phyloP scores from a whole-genome alignment of 2,113 vertebrate species.

The Neopipo cinnamomea region DNA sequence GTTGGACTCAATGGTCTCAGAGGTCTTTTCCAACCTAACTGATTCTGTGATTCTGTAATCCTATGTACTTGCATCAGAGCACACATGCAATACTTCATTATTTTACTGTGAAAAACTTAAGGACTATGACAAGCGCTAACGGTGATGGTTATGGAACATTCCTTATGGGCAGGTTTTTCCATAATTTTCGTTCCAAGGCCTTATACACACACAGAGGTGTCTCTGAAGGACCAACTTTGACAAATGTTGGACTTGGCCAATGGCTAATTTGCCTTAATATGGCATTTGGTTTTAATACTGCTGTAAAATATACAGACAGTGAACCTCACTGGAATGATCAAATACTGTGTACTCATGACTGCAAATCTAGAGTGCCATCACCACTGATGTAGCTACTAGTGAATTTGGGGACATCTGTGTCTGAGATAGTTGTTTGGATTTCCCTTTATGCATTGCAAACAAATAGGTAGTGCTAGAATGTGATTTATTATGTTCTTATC shows the following conservation, averaged over 20 bases:
- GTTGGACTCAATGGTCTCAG: neutral
- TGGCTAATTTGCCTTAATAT: neutral
- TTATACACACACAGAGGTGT: fast-evolving
- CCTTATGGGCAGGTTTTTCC: neutral
- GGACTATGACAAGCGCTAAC: neutral
- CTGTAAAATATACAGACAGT: neutral
- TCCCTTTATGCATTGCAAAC: neutral
- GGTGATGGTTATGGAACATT: neutral
- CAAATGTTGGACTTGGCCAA: neutral
- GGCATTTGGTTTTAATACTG: neutral
- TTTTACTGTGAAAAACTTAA: neutral
- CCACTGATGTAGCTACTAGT: neutral
- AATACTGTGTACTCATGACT: neutral
- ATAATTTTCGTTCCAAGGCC: neutral
- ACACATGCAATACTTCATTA: neutral
- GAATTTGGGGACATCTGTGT: neutral
- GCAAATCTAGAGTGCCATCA: neutral
- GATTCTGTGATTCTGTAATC: neutral
- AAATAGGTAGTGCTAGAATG: neutral
- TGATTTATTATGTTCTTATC: neutral
- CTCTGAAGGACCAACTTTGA: neutral
- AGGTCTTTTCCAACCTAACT: neutral
- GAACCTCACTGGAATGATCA: neutral
- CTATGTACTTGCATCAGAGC: neutral
- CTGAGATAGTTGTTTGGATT: neutral